These are phyloP conservation scores for Coilia nasus DNA, from an alignment of 2,797 vertebrate species.

Conservation along the genomic window DNA sequence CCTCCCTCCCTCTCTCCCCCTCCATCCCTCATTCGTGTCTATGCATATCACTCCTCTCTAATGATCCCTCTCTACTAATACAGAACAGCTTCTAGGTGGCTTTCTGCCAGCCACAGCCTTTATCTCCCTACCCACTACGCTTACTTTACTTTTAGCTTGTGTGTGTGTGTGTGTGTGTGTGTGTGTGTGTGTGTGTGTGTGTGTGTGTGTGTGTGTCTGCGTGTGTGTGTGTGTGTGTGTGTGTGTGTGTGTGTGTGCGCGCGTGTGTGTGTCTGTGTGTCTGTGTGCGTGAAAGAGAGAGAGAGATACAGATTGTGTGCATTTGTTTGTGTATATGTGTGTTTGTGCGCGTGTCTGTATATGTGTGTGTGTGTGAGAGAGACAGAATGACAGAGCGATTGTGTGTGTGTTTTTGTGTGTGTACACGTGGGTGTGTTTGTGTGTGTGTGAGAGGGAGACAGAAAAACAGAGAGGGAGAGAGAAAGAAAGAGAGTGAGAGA, in stretches of 20 bases:
- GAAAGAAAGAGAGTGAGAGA: too few relatives aligned
- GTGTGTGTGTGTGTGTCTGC: constrained; percentile 17
- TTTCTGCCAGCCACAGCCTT: not conserved
- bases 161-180: not conserved
- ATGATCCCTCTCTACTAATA: constrained; percentile 14
- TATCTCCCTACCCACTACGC: not conserved
- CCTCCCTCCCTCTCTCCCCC: not conserved
- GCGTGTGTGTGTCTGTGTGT: not conserved
- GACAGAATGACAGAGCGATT: too few relatives aligned
- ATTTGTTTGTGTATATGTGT: not conserved
- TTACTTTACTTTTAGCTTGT: not conserved
- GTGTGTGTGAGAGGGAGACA: not conserved
- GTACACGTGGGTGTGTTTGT: not conserved
- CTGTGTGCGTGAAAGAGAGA: not conserved
- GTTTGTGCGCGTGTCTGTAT: constrained; percentile 19
- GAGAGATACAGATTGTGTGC: not conserved
- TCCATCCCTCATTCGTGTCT: not conserved
- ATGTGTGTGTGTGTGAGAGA: constrained; percentile 14
- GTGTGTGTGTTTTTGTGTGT: not conserved
- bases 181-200: not conserved
- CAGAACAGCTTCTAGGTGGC: constrained; percentile 4
- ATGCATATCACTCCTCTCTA: not conserved
- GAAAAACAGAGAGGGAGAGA: too few relatives aligned
- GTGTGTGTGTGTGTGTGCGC: not conserved
- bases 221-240: constrained; percentile 19